Conservation (phyloP, 2,888 invertebrate genomes). For the Bombylius major region DNA sequence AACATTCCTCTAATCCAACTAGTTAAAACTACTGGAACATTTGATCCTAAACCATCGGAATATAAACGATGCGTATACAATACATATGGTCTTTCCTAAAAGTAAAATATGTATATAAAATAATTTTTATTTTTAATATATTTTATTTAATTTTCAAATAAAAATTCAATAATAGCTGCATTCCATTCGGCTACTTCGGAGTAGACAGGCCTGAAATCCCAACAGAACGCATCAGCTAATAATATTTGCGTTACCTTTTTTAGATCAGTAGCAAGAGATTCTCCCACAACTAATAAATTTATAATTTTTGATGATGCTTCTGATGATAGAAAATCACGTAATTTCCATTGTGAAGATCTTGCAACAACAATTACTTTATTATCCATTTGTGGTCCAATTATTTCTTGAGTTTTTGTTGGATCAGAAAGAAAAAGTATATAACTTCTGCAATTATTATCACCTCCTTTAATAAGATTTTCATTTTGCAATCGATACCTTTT, state of each 20-base stretch:
- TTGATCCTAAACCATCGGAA: conserved; percentile 59
- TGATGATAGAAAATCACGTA: conserved; percentile 54
- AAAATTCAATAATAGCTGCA: too few relatives aligned
- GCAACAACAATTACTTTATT: conserved; percentile 55
- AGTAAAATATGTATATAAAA: not conserved
- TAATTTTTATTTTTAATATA: not conserved
- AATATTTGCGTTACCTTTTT: too few relatives aligned
- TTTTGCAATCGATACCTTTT: conserved; percentile 39
- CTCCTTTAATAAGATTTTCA: conserved; percentile 24
- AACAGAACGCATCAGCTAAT: too few relatives aligned
- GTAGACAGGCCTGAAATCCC: too few relatives aligned
- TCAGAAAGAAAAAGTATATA: conserved; percentile 56
- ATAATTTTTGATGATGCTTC: conserved; percentile 50
- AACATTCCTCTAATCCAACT: conserved; percentile 56
- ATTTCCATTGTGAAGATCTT: conserved; percentile 60
- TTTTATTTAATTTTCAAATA: not conserved
- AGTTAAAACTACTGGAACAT: conserved; percentile 50
- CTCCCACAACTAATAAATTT: conserved; percentile 56
- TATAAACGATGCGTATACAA: conserved; percentile 63
- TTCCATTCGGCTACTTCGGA: too few relatives aligned
- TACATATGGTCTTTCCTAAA: conserved; percentile 56
- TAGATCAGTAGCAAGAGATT: conserved; percentile 45
- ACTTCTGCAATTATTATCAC: conserved; percentile 43
- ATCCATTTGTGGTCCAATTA: conserved; percentile 48
- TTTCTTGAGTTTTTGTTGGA: conserved; percentile 42